These are phyloP conservation scores for Mya arenaria DNA, from an alignment of 1,140 invertebrate genomes.

Conservation along the genomic window DNA sequence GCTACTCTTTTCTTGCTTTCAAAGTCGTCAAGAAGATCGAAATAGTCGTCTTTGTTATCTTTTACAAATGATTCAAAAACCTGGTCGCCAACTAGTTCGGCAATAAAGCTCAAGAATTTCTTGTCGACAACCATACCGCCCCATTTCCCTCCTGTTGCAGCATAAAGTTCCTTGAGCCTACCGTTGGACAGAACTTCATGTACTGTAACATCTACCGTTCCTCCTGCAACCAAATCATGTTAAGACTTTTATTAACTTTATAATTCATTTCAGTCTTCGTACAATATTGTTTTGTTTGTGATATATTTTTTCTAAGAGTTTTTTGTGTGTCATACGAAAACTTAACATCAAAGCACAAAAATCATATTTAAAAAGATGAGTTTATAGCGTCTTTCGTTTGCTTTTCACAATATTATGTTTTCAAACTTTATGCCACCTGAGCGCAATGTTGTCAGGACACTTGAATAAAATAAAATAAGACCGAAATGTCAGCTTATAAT, in stretches of 20 bases:
- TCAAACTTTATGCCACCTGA: too few species aligned
- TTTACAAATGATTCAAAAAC: background rate
- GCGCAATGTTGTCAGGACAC: too few species aligned
- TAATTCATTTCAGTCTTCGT: background rate
- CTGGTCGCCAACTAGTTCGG: background rate
- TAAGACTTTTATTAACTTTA: background rate
- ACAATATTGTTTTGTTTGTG: background rate
- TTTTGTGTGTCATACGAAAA: background rate
- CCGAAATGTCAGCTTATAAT: too few species aligned
- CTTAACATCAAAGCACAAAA: too few species aligned
- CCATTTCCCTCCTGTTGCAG: slow-evolving; percentile 50
- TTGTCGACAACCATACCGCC: slow-evolving; percentile 53
- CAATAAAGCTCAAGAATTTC: background rate
- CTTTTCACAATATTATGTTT: too few species aligned
- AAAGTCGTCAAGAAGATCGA: slow-evolving; percentile 12
- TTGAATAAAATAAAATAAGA: too few species aligned
- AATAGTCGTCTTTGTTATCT: slow-evolving; percentile 2
- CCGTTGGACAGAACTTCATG: slow-evolving; percentile 28
- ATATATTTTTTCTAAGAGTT: background rate
- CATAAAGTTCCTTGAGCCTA: slow-evolving; percentile 41
- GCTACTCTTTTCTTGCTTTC: slow-evolving; percentile 30
- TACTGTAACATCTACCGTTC: slow-evolving; percentile 53
- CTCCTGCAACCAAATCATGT: slow-evolving; percentile 33
- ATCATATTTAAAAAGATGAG: too few species aligned
- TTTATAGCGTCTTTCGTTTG: too few species aligned